Evolutionary conservation across 2,113 vertebrate genomes (phyloP).

Genomic region (Nematolebias whitei): DNA sequence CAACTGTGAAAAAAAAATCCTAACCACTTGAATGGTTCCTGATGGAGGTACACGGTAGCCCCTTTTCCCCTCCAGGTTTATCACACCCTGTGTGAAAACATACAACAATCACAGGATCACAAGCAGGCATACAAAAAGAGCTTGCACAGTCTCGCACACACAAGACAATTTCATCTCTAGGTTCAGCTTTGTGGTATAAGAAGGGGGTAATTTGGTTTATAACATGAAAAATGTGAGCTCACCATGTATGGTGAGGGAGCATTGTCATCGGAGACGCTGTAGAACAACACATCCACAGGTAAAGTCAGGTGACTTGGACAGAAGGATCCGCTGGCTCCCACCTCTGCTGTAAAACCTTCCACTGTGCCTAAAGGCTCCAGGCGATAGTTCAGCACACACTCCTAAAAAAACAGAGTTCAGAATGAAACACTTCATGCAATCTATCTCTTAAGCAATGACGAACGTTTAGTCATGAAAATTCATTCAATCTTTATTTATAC

Average conservation of each 20-base stretch:
- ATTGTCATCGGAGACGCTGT: constrained; percentile 97
- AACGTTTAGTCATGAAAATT: too few relatives aligned
- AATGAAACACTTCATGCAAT: constrained; percentile 2
- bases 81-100: constrained; percentile 87
- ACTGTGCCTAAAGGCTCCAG: constrained; percentile 90
- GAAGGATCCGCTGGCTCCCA: constrained; percentile 95
- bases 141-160: not conserved
- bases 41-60: constrained; percentile 99
- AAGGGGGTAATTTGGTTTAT: not conserved
- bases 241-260: constrained; percentile 99
- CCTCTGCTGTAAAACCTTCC: constrained; percentile 94
- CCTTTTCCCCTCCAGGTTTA: constrained; percentile 98
- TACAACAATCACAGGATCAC: constrained; percentile 28
- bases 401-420: constrained; percentile 74
- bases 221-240: constrained; percentile 21
- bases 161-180: not conserved
- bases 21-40: constrained; percentile 99
- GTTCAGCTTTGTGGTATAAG: not conserved
- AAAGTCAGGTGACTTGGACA: constrained; percentile 97
- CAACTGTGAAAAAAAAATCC: constrained; percentile 41
- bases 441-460: not conserved
- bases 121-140: constrained; percentile 8
- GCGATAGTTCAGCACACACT: constrained; percentile 96
- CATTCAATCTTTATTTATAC: too few relatives aligned
- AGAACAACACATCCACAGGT: constrained; percentile 97